Percentiles rank a stretch among this genome's conserved stretches.
Evolutionary conservation across 1,140 invertebrate species (phyloP).

Genomic region (Lordiphosa clarofinis): DNA sequence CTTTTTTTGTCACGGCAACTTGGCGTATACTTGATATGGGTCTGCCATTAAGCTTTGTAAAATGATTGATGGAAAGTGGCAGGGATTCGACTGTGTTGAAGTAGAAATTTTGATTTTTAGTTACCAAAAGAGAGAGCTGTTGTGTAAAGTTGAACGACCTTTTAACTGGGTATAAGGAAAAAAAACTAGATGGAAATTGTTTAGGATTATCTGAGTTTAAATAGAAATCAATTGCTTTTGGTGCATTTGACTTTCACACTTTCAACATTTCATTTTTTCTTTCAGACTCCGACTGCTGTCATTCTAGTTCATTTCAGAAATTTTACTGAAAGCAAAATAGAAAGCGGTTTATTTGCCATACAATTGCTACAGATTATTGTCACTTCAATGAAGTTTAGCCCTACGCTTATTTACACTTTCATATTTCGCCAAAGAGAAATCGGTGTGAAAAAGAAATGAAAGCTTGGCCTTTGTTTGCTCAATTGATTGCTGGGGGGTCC

Average conservation of each 20-base stretch:
- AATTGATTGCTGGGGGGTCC: conserved; percentile 54
- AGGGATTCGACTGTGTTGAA: background rate
- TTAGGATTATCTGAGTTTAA: too few relatives aligned
- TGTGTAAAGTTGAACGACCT: too few relatives aligned
- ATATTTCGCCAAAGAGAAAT: conserved; percentile 32
- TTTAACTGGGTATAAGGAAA: too few relatives aligned
- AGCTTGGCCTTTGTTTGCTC: conserved; percentile 53
- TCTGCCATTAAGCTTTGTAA: conserved; percentile 25
- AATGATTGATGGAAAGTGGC: conserved; percentile 60
- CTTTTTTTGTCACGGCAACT: conserved; percentile 32
- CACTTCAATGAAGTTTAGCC: conserved; percentile 29
- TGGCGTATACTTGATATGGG: conserved; percentile 58
- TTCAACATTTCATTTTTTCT: too few relatives aligned
- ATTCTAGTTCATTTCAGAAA: conserved; percentile 6
- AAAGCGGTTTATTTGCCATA: conserved; percentile 45
- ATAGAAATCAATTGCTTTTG: too few relatives aligned
- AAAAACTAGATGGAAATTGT: too few relatives aligned
- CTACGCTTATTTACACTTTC: conserved; percentile 49
- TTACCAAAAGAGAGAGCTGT: conserved; percentile 13
- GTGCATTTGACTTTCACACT: too few relatives aligned
- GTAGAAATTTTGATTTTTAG: conserved; percentile 56
- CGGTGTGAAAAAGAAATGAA: conserved; percentile 34
- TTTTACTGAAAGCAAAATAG: conserved; percentile 28
- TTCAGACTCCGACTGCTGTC: background rate
- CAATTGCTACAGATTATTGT: conserved; percentile 51